phyloP scores from a whole-genome alignment of 1,140 invertebrate species.

The Apis laboriosa region DNA sequence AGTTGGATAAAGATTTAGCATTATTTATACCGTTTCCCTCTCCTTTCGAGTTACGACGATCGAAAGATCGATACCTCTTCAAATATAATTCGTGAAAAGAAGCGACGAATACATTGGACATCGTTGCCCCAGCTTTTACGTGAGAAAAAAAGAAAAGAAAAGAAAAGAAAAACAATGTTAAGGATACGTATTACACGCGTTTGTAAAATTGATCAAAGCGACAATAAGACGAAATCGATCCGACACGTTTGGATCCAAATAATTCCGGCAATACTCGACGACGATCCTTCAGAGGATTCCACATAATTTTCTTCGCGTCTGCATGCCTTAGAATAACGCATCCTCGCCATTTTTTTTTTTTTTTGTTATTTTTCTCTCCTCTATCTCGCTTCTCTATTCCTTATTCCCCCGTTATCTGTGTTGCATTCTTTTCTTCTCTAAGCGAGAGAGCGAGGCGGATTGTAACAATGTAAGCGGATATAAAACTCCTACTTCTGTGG shows the following conservation, averaged over 20 bases:
- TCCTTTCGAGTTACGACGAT: background rate
- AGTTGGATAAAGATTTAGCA: background rate
- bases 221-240: slow-evolving; percentile 37
- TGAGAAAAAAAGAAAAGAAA: background rate
- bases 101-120: slow-evolving; percentile 14
- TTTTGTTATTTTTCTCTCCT: background rate
- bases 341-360: slow-evolving; percentile 18
- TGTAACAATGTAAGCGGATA: slow-evolving; percentile 67
- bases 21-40: background rate
- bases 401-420: background rate
- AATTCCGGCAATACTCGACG: slow-evolving; percentile 33
- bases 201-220: slow-evolving; percentile 49
- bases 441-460: slow-evolving; percentile 47
- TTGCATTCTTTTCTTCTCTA: slow-evolving; percentile 19
- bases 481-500: slow-evolving; percentile 72
- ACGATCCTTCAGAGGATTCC: slow-evolving; percentile 33
- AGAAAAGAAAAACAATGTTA: background rate
- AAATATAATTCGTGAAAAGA: too few relatives aligned
- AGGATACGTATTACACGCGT: slow-evolving; percentile 24
- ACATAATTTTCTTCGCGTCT: background rate
- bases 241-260: slow-evolving; percentile 21
- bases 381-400: background rate
- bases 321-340: background rate
- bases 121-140: slow-evolving; percentile 20
- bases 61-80: background rate